Evolutionary conservation across 2,797 vertebrate species (phyloP).

Genomic region (Myotis pilosus): DNA sequence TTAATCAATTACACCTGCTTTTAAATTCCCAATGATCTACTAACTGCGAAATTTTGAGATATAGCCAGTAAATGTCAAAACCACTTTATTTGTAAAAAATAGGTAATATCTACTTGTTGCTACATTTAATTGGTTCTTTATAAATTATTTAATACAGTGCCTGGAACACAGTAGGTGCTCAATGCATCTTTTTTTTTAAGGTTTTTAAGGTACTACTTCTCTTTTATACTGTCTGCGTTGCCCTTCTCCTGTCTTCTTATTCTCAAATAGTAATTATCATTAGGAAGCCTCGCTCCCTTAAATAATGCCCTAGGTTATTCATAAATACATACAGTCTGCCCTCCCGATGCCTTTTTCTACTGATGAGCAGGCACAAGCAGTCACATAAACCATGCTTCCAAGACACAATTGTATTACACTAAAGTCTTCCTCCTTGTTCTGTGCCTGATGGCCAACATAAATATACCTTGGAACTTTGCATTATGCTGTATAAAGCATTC

Average conservation of each 20-base stretch:
- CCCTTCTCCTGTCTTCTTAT: constrained; percentile 18
- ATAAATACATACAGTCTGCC: background rate
- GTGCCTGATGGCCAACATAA: background rate
- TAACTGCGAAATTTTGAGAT: background rate
- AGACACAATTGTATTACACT: background rate
- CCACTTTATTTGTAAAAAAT: background rate
- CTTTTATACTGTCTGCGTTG: background rate
- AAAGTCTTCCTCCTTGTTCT: background rate
- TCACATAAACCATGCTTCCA: background rate
- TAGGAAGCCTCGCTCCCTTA: background rate
- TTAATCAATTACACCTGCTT: background rate
- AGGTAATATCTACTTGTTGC: background rate
- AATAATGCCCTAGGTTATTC: background rate
- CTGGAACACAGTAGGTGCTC: background rate
- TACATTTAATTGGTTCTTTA: background rate
- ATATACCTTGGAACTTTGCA: too few relatives aligned
- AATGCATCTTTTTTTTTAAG: background rate
- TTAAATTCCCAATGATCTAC: background rate
- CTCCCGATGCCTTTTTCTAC: background rate
- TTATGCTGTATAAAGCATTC: too few relatives aligned
- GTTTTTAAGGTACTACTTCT: background rate
- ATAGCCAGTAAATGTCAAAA: background rate
- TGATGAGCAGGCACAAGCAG: background rate
- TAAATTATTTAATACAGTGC: background rate
- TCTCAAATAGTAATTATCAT: constrained; percentile 9